Base-by-base conservation (phyloP, 2,797 vertebrate genomes). In the Centroberyx gerrardi region DNA sequence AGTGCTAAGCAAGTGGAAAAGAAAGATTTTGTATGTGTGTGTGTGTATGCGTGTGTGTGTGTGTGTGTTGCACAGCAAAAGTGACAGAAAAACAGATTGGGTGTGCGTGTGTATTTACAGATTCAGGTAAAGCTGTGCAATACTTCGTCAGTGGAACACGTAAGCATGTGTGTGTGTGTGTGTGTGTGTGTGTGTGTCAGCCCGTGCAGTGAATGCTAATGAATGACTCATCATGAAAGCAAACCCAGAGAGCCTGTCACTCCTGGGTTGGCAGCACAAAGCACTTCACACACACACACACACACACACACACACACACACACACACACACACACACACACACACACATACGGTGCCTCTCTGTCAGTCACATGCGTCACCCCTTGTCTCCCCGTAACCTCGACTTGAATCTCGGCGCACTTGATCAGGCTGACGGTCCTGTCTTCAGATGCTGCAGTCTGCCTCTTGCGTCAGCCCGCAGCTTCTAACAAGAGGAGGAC, bases 191-290 rank as follows among this genome's bases (percentile, higher is more conserved):
- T 66, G 33, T 53, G 10, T 27, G 17, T 62, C 17, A 52, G 48
- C 10, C 27, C 46, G 33, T 38, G 33, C 62, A 42, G 44, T 68
- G 73, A 63, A 75, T 77, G 48, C 63, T 75, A 69, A 87, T 58
- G 42, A 79, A 63, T 70, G 22, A 72, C 27, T 74, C 62, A 72
- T 58, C 54, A 52, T 54, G 56, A 74, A 76, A 76, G 54, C 38
- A 71, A 83, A 74, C 29, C 17, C 56, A 56, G 31, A 76, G 51
- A 64, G 13, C 13, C 18, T 28, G 42, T 46, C 60, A 42, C 10
- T 65, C 6, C 42, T 44, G 33, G 46, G 42, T 17, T 65, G 49
- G 76, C 60, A 49, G 55, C 54, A 56, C 63, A 62, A 46, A 62
- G 22, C 22, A 22, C 22, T 22, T 22, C 22, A 22, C 22, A 22